Base-by-base conservation (phyloP, 2,888 invertebrate genomes). In the Tachina fera region DNA sequence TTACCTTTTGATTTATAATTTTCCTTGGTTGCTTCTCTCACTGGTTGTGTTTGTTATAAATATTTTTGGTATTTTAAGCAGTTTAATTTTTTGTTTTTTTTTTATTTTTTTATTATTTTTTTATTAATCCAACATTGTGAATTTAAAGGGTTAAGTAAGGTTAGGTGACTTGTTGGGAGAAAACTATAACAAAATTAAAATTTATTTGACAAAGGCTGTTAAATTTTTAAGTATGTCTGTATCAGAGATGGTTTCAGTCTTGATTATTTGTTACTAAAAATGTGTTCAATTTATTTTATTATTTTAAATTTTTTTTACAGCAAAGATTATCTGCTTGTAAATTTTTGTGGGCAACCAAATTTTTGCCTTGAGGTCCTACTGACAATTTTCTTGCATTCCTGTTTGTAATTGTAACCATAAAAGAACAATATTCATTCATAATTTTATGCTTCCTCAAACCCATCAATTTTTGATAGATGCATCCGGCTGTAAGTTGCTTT, bases 1-100 rank as follows among this genome's bases (percentile, higher is more conserved):
- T 85, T 85, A 82, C 85, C 85, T 82, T 85, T 85, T 78, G 85
- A 85, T 82, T 82, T 82, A 79, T 82, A 85, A 75, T 82, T 85
- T 85, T 85, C 22, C 74, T 41, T 75, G 78, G 58, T 49, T 60
- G 10, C 31, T 16, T 2, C 60, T 76, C 41, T 10, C 41, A n/a
- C n/a, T 75, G 19, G 51, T 9, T 53, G 22, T 51, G 31, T 51
- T 31, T 6, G 6, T 31, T 31, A 1, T 19, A 11, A 56, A 39
- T 47, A 1, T 47, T 58, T 76, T 56, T 22, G 47, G 16, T 43
- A 60, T 16, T 56, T 58, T 31, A 41, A 41, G 1, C 45, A n/a
- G 9, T 60, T 49, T 47, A 11, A 53, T 65, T 75, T 51, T 43
- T 31, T 60, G n/a, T 61, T 65, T 39, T 16, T 41, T 4, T 19